These are phyloP conservation scores for Epizoanthus ramosus DNA, from an alignment of 92 coral and sea anemone species.

Conservation along the genomic window DNA sequence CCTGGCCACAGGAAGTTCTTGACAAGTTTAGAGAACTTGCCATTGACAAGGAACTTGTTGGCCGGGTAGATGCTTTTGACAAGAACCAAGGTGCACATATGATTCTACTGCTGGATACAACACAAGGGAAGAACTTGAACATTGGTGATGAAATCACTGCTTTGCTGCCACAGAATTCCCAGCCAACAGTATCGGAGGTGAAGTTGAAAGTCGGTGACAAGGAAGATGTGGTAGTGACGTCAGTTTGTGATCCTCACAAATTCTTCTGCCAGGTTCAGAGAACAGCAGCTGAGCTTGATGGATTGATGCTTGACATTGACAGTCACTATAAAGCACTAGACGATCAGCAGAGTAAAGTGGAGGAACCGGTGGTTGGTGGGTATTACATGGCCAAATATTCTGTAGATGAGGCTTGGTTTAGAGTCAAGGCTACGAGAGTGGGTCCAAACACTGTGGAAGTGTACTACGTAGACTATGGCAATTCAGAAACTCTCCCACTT, in stretches of 20 bases:
- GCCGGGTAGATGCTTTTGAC: conserved; percentile 78
- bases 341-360: conserved; percentile 58
- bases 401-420: conserved; percentile 91
- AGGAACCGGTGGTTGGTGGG: conserved; percentile 64
- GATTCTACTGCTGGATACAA: conserved; percentile 72
- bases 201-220: conserved; percentile 43
- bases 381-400: conserved; percentile 81
- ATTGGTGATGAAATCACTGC: conserved; percentile 68
- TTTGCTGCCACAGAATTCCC: conserved; percentile 45
- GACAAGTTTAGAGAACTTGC: conserved; percentile 78
- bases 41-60: conserved; percentile 83
- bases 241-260: conserved; percentile 44
- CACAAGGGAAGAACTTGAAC: conserved; percentile 69
- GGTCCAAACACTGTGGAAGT: conserved; percentile 60
- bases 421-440: conserved; percentile 70
- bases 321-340: conserved; percentile 62
- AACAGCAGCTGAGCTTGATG: conserved; percentile 51
- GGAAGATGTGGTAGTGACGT: conserved; percentile 55
- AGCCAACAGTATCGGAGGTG: conserved; percentile 35
- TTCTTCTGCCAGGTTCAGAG: conserved; percentile 59
- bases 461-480: conserved; percentile 83
- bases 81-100: conserved; percentile 43
- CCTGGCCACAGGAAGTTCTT: conserved; percentile 59
- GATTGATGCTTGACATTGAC: conserved; percentile 64
- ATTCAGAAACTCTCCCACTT: conserved; percentile 78